These are phyloP conservation scores for Pteria penguin DNA, from an alignment of 2,888 invertebrate genomes.

Conservation along the genomic window DNA sequence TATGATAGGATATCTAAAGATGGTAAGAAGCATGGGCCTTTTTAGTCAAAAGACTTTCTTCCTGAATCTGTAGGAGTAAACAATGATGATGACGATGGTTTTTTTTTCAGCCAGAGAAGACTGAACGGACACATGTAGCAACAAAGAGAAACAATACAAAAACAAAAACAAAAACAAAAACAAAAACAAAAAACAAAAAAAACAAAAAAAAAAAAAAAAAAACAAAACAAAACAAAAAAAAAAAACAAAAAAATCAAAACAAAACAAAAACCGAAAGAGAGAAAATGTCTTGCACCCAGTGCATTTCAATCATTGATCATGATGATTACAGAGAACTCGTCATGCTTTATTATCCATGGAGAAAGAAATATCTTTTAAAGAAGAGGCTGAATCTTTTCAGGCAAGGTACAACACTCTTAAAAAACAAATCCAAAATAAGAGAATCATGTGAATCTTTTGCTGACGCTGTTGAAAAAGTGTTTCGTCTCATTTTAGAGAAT, in stretches of 20 bases:
- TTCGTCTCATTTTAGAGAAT: slow-evolving; percentile 26
- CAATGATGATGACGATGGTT: slow-evolving; percentile 39
- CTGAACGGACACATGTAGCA: too few relatives aligned
- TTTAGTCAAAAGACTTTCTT: too few relatives aligned
- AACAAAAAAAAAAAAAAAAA: too few relatives aligned
- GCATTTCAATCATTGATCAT: slow-evolving; percentile 49
- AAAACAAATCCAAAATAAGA: slow-evolving; percentile 27
- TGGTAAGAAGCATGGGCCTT: too few relatives aligned
- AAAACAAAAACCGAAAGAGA: slow-evolving; percentile 30
- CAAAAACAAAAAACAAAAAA: too few relatives aligned
- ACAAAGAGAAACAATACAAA: too few relatives aligned
- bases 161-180: too few relatives aligned
- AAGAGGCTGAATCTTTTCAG: slow-evolving; percentile 17
- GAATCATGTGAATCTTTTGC: slow-evolving; percentile 41
- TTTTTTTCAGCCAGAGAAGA: too few relatives aligned
- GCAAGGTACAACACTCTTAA: slow-evolving; percentile 22
- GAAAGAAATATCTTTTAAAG: slow-evolving; percentile 58
- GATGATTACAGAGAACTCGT: slow-evolving; percentile 68
- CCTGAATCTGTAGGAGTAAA: slow-evolving; percentile 28
- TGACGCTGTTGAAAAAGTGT: slow-evolving; percentile 39
- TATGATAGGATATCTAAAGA: slow-evolving; percentile 28
- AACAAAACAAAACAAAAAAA: not conserved
- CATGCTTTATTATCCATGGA: slow-evolving; percentile 71
- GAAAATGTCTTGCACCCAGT: slow-evolving; percentile 48
- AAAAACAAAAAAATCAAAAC: not conserved